phyloP scores from a whole-genome alignment of 1,140 invertebrate genomes.

The Metopolophium dirhodum region DNA sequence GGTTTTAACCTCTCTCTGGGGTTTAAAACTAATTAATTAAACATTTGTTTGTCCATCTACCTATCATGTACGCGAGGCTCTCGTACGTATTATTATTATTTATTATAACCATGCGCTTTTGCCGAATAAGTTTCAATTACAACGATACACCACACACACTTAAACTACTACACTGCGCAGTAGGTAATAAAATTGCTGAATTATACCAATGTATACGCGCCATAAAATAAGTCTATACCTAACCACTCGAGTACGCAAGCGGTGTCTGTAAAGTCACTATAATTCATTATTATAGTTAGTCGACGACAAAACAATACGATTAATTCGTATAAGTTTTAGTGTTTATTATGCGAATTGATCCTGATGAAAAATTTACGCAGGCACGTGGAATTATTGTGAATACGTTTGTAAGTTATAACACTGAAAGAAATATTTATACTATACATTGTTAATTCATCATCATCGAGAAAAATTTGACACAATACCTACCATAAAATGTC shows the following conservation, averaged over 20 bases:
- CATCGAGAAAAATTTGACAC: too few species aligned
- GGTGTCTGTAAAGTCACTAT: too few species aligned
- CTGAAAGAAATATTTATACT: too few species aligned
- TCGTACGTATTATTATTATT: not conserved
- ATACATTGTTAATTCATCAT: too few species aligned
- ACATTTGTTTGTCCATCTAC: not conserved
- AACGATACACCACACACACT: not conserved
- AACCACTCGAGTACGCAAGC: too few species aligned
- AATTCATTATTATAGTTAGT: too few species aligned
- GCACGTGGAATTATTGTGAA: not conserved
- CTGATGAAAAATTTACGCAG: not conserved
- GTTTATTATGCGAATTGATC: too few species aligned
- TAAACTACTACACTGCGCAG: too few species aligned
- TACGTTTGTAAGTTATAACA: too few species aligned
- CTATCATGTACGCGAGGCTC: too few species aligned
- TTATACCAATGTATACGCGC: not conserved
- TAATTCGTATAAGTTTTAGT: not conserved
- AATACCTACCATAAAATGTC: too few species aligned
- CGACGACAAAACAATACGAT: not conserved
- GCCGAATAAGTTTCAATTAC: not conserved
- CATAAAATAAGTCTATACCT: too few species aligned
- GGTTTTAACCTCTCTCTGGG: not conserved
- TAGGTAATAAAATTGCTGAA: not conserved
- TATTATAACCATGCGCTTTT: not conserved
- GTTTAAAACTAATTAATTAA: conserved; percentile 9